Evolutionary conservation across 2,113 vertebrate genomes (phyloP).

Genomic region (Castor canadensis): DNA sequence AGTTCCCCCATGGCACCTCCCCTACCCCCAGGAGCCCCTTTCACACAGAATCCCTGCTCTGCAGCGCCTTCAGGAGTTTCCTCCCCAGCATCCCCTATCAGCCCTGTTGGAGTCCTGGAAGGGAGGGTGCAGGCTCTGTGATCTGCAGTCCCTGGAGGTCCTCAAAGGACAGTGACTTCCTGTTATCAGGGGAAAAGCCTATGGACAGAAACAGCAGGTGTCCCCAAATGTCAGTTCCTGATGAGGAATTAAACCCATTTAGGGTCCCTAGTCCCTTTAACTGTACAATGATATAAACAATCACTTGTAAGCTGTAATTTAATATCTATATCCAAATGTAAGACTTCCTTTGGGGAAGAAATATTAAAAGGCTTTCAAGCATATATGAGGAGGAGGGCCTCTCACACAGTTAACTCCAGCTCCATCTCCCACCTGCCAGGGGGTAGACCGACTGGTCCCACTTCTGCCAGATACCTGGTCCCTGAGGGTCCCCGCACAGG

Average conservation of each 20-base stretch:
- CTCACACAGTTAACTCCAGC: background rate
- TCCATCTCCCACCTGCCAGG: background rate
- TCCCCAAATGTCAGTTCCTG: background rate
- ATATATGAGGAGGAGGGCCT: background rate
- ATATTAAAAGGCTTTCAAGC: background rate
- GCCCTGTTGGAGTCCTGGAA: background rate
- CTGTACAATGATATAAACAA: fast-evolving
- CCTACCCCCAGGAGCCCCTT: background rate
- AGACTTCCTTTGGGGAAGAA: background rate
- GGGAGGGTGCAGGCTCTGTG: background rate
- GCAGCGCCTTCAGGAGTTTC: no score
- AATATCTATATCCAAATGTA: background rate
- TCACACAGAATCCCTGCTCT: background rate
- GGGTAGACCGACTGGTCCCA: background rate
- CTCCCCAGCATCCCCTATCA: fast-evolving
- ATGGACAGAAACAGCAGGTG: background rate
- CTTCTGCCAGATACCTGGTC: background rate
- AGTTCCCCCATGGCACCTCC: background rate
- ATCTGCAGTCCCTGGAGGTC: background rate
- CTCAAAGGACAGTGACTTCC: no score
- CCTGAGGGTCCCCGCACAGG: background rate
- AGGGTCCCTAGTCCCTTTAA: background rate
- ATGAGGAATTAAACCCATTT: background rate
- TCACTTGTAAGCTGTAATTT: fast-evolving
- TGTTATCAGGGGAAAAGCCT: background rate